Evolutionary conservation across 2,113 vertebrate genomes (phyloP), one percentile per base, ranked within the genome.

Genomic region (Syngnathoides biaculeatus): DNA sequence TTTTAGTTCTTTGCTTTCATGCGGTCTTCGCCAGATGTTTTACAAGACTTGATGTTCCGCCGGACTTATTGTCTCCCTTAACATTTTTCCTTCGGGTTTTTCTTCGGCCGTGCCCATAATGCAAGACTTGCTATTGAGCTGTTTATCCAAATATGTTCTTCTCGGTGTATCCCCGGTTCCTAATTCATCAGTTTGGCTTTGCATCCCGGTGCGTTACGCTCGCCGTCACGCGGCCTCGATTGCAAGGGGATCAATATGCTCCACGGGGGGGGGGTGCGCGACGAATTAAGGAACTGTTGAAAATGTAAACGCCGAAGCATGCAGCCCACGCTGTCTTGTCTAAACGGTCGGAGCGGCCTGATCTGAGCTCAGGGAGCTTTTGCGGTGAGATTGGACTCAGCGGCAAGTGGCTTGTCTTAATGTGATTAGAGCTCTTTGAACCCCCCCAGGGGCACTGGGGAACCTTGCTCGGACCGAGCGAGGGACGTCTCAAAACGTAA

Each of bases 391-490:
- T 58, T 71, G 77, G 77, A 75, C 75, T 75, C 55, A 47, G 80
- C 65, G 47, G 61, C 72, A 74, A 88, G 84, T 85, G 82, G 79
- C 77, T 90, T 77, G 78, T 77, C 71, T 89, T 87, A 85, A 88
- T 90, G 77, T 85, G 88, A 89, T 89, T 86, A 84, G 75, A 45
- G 68, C 74, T 79, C 70, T 80, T 75, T 81, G 79, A 86, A 84
- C 73, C 74, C 45, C 75, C 42, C 12, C 56, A 24, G 77, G 64
- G 64, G 35, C 47, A 48, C 42, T 1, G 47, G 56, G 45, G 38
- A 69, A 58, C 13, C 64, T 14, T n/a, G n/a, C n/a, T n/a, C n/a
- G n/a, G n/a, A n/a, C n/a, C n/a, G n/a, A n/a, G n/a, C n/a, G n/a
- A n/a, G n/a, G n/a, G n/a, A n/a, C n/a, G n/a, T n/a, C n/a, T n/a